These are phyloP conservation scores for rat (Rattus norvegicus) DNA, from an alignment of 2,113 vertebrate genomes.

Conservation along the genomic window DNA sequence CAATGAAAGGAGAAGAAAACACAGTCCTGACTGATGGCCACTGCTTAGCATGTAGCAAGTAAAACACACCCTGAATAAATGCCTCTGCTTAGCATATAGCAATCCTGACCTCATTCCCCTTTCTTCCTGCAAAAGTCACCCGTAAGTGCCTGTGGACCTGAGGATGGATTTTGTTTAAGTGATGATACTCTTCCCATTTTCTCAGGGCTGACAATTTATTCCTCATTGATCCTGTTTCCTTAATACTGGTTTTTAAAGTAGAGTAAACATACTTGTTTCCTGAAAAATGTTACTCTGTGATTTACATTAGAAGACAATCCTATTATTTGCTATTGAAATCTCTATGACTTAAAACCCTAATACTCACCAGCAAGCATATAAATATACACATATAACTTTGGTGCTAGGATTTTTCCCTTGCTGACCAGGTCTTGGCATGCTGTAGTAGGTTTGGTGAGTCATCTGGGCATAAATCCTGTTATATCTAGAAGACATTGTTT, in stretches of 20 bases:
- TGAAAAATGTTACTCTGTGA: not conserved
- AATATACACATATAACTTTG: too few relatives aligned
- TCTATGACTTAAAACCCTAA: not conserved
- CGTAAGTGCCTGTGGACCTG: not conserved
- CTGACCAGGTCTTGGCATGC: not conserved
- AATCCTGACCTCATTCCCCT: not conserved
- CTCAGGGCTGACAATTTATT: not conserved
- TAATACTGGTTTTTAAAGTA: not conserved
- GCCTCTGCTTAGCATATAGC: not conserved
- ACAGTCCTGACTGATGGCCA: not conserved
- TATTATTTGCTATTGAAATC: conserved; percentile 31
- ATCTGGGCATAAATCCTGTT: not conserved
- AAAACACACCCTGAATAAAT: not conserved
- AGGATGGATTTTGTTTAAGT: not conserved
- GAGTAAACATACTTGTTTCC: not conserved
- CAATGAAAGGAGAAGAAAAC: not conserved
- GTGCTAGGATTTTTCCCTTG: not conserved
- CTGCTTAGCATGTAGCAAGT: not conserved
- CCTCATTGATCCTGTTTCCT: not conserved
- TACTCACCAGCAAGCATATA: not conserved
- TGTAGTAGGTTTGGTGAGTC: not conserved
- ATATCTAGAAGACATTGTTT: not conserved
- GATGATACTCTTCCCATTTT: not conserved
- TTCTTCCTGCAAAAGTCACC: not conserved
- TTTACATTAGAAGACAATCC: not conserved